These are phyloP conservation scores for Mylabris phalerata DNA, from an alignment of 1,140 invertebrate genomes.

Conservation along the genomic window DNA sequence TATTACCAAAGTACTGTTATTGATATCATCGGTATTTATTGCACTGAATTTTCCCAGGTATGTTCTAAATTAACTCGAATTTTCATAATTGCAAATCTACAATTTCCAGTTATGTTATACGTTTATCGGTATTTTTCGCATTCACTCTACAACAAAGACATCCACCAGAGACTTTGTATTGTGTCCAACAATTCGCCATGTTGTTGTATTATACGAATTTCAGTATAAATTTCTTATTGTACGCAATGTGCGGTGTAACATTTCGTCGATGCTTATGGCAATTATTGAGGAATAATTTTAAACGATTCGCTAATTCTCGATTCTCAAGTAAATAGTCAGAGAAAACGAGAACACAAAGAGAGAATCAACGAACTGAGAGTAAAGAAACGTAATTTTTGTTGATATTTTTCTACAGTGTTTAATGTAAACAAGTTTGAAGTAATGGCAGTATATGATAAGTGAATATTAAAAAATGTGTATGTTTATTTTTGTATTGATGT, in stretches of 20 bases:
- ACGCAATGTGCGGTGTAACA: constrained; percentile 74
- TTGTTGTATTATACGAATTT: constrained; percentile 74
- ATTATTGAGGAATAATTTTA: constrained; percentile 13
- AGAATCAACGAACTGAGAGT: no score
- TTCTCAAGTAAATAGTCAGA: no score
- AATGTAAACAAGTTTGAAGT: no score
- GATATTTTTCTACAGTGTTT: no score
- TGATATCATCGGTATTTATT: constrained; percentile 74
- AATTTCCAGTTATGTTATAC: constrained; percentile 30
- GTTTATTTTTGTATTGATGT: no score
- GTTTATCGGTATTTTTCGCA: constrained; percentile 29
- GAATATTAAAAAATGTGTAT: no score
- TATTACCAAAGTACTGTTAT: constrained; percentile 73
- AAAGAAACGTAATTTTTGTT: no score
- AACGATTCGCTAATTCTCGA: constrained; percentile 22
- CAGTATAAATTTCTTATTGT: constrained; percentile 79
- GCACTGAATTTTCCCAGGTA: constrained; percentile 64
- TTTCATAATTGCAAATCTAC: not conserved
- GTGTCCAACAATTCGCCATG: constrained; percentile 49
- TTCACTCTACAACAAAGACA: constrained; percentile 15
- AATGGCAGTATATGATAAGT: no score
- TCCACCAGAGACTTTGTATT: constrained; percentile 34
- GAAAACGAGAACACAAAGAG: no score
- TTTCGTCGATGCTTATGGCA: constrained; percentile 50
- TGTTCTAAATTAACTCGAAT: not conserved